These are phyloP conservation scores for Hapalemur alaotrensis DNA, from an alignment of 2,797 vertebrate genomes.

Conservation along the genomic window DNA sequence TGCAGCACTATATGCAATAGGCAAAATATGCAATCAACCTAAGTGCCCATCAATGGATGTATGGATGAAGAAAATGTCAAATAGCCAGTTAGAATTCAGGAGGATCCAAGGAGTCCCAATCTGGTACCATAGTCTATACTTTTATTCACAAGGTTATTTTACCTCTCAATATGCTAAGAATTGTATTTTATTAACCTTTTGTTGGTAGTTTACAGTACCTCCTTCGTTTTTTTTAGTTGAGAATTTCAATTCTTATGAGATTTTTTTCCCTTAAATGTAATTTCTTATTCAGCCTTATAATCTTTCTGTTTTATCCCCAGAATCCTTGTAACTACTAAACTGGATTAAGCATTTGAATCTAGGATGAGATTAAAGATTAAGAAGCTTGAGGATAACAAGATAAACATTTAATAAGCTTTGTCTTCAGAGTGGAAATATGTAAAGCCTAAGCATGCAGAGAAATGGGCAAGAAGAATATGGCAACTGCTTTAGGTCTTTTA, in stretches of 20 bases:
- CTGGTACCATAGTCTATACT: background rate
- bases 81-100: background rate
- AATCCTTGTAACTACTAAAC: slow-evolving; percentile 68
- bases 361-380: slow-evolving; percentile 78
- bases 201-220: slow-evolving; percentile 13
- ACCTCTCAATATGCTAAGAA: background rate
- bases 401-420: slow-evolving; percentile 67
- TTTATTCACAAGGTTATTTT: slow-evolving; percentile 30
- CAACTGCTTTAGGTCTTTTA: slow-evolving; percentile 20
- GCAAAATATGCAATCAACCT: background rate
- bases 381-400: slow-evolving; percentile 65
- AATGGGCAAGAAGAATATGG: slow-evolving; percentile 58
- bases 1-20: background rate
- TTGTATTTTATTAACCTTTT: slow-evolving; percentile 39
- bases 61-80: background rate
- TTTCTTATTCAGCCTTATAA: slow-evolving; percentile 60
- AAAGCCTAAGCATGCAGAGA: slow-evolving; percentile 67
- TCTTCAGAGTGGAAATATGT: slow-evolving; percentile 64
- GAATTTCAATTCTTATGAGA: slow-evolving; percentile 62
- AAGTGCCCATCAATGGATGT: background rate
- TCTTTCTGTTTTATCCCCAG: slow-evolving; percentile 67
- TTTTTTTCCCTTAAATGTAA: slow-evolving; percentile 47
- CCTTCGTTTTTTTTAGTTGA: slow-evolving; percentile 47
- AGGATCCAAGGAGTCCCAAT: background rate
- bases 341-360: slow-evolving; percentile 72